Base-by-base conservation (phyloP, 1,140 invertebrate species). In the Tribolium castaneum region DNA sequence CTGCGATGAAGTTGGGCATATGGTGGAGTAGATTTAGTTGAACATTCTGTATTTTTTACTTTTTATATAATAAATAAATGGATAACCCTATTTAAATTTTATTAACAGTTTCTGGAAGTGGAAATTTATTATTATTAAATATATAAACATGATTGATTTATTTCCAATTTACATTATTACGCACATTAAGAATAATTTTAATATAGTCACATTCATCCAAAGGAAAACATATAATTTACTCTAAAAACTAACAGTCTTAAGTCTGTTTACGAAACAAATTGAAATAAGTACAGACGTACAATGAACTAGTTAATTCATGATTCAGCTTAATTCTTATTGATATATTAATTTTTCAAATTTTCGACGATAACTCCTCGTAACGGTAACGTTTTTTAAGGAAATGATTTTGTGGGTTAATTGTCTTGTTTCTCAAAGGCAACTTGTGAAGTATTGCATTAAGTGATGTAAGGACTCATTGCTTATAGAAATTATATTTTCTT, bases 1-100 rank as follows among this genome's bases (percentile, higher is more conserved):
- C 16, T 80, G 79, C 70, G 77, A 78, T 66, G 39, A 78, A 75
- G 51, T 78, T 72, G 39, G 50, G 62, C n/a, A 14, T 70, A 25
- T 73, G 25, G 14, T 73, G 4, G 6, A 49, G 7, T 10, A 45
- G 9, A 45, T 10, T 45, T 45, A 45, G n/a, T 45, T 6, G 25
- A 30, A 30, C 25, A 45, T 45, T 45, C 2, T 45, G n/a, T 45
- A n/a, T 45, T 45, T 45, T 45, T 10, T 45, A 45, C 39, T 45
- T 45, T 45, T 45, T 78, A 56, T 59, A 35, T 19, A 62, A 35
- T 16, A 45, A 72, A 72, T 45, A 50, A 49, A 51, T 19, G 50
- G 19, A 16, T 70, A 45, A 9, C 16, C 22, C 13, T 49, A n/a
- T 45, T 6, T 14, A 9, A 72, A 49, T 72, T 50, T 72, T 72